Base-by-base conservation (phyloP, 2,113 vertebrate species). In the Meleagris gallopavo region DNA sequence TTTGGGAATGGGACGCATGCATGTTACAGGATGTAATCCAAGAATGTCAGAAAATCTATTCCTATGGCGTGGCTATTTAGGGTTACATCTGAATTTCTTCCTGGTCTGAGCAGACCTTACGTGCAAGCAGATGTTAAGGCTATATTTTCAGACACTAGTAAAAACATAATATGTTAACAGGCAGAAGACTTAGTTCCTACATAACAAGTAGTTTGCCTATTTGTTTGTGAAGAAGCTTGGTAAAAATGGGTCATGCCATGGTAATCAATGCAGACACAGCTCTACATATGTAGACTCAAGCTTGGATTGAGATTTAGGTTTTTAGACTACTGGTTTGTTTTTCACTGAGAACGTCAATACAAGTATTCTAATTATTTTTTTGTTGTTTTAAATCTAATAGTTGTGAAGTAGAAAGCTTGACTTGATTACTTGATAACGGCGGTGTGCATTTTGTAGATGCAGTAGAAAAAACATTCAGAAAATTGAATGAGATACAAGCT, bases 61-160 rank as follows among this genome's bases (percentile, higher is more conserved):
- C 9, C 7, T 62, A 2, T 27, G 9, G 27, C 54, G 48, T 77
- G 55, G 34, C 36, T 93, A 1, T 60, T 71, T 3, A 10, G 32
- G 24, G 16, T 55, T 83, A 40, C 25, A 7, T 64, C n/a, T 83
- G 25, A 70, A 18, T 4, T 1, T 46, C 0, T 0, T 75, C 24
- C 61, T 40, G 25, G 25, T 43, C 66, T 87, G 70, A 85, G 78
- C 50, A 66, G 45, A 85, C 24, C 41, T 57, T 9, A 1, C 43
- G 41, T 48, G 4, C 9, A 29, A 58, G 40, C 72, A 62, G 2
- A 0, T 21, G 7, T n/a, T 69, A 30, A 38, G 52, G 12, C 32
- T 91, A 30, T 61, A 5, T 89, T 75, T 65, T 89, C 25, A 77
- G 52, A 32, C 22, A 19, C 8, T 50, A 46, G 3, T 83, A 25